Conservation (phyloP, 2,888 invertebrate species). For the Hecatera dysodea region DNA sequence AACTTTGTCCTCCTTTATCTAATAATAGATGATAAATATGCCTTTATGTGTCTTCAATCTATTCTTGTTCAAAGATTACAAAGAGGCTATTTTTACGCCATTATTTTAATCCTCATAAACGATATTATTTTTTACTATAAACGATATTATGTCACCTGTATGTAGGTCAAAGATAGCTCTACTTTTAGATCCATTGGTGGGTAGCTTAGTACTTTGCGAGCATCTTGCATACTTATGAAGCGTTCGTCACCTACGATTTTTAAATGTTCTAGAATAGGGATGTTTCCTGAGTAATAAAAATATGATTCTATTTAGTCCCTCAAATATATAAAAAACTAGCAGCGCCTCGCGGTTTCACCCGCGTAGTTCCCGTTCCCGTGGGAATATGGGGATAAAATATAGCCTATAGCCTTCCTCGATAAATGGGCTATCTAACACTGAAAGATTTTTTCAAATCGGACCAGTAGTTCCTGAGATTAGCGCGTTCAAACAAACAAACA, state of each 20-base stretch:
- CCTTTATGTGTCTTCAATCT: constrained; percentile 17
- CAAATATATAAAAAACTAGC: too few species aligned
- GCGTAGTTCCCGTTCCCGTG: too few species aligned
- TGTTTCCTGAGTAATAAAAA: too few species aligned
- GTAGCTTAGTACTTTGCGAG: constrained; percentile 10
- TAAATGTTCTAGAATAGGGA: not conserved
- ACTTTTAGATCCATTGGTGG: not conserved
- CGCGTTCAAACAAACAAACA: too few species aligned
- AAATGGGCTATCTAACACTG: too few species aligned
- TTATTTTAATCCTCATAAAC: constrained; percentile 42
- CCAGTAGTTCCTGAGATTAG: too few species aligned
- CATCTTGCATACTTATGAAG: constrained; percentile 21
- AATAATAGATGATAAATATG: constrained; percentile 13
- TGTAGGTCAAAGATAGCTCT: constrained; percentile 21
- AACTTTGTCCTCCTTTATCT: constrained; percentile 8
- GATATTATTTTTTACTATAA: constrained; percentile 20
- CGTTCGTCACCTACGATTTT: not conserved
- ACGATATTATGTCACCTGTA: constrained; percentile 15
- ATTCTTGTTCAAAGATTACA: constrained; percentile 32
- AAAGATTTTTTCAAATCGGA: too few species aligned
- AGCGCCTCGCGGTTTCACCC: too few species aligned
- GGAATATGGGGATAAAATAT: too few species aligned
- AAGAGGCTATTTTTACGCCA: constrained; percentile 32
- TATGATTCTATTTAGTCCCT: too few species aligned
- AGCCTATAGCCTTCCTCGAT: too few species aligned